Base-by-base conservation (phyloP, 2,888 invertebrate genomes). In the Orchesella flavescens region DNA sequence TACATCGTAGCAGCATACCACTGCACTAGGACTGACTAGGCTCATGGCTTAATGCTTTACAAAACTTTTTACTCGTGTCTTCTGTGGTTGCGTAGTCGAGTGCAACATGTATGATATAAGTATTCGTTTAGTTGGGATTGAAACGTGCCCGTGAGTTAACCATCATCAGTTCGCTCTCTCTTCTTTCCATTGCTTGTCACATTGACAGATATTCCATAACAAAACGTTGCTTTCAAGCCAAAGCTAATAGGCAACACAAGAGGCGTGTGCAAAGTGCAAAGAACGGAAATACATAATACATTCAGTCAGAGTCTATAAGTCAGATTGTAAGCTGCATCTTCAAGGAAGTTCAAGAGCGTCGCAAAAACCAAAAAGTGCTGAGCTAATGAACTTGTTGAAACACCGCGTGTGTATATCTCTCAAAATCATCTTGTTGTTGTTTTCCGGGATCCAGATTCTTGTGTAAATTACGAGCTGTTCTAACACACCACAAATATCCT, bases 401-500 rank as follows among this genome's bases (percentile, higher is more conserved):
- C 63, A 44, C 15, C 63, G 12, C 59, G 19, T 73, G 34, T 34
- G 34, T 34, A 34, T 34, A 2, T 34, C 34, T 34, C 7, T 34
- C 7, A 7, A 34, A 34, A 7, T 34, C 34, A 7, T 34, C 7
- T 34, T 34, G 15, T 34, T 34, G 15, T 34, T 43, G 24, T 63
- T 74, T 74, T 74, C 74, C 63, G 74, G 74, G 74, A 74, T 74
- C 74, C 43, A 59, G 59, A 72, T 72, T 44, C 59, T 17, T 72
- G 1, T 17, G 17, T 57, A 57, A 19, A 17, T 17, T 24, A 34
- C 34, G 34, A 34, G 34, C 34, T 34, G 2, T 4, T 4, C 34
- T 34, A 34, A 34, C 34, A 34, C 34, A 7, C 34, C 34, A 34
- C 34, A 34, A 34, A 34, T 34, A 34, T 34, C 34, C 34, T 34